A percentile compares a stretch with the other conserved stretches of the same genome.
Conservation (phyloP, 2,797 vertebrate genomes). For the Myripristis murdjan region DNA sequence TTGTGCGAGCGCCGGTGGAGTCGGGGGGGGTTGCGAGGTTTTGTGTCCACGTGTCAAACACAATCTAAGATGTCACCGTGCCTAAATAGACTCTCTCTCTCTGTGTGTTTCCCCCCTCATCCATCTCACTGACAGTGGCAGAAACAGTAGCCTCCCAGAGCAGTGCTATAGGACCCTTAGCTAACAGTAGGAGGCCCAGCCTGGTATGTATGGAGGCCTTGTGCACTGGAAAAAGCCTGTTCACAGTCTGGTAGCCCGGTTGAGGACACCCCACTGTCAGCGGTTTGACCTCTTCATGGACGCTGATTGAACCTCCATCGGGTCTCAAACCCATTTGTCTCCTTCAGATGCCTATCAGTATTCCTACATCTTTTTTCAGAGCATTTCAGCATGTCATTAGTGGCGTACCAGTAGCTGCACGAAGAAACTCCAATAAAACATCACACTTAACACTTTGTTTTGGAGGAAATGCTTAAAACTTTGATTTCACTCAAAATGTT, state of each 20-base stretch:
- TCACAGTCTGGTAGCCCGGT: constrained; percentile 47
- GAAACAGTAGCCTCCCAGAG: constrained; percentile 79
- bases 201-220: constrained; percentile 71
- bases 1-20: constrained; percentile 22
- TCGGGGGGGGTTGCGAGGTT: constrained; percentile 28
- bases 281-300: constrained; percentile 44
- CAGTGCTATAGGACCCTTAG: constrained; percentile 40
- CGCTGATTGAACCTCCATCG: constrained; percentile 21
- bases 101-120: constrained; percentile 68
- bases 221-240: constrained; percentile 56
- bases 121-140: constrained; percentile 78
- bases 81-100: constrained; percentile 48
- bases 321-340: constrained; percentile 61
- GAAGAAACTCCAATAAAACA: too few relatives aligned
- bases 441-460: too few relatives aligned
- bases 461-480: too few relatives aligned
- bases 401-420: too few relatives aligned
- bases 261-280: constrained; percentile 47
- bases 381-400: too few relatives aligned
- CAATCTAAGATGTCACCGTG: constrained; percentile 57
- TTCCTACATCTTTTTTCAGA: constrained; percentile 27
- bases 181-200: constrained; percentile 56
- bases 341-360: constrained; percentile 31
- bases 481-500: too few relatives aligned
- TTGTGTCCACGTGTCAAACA: constrained; percentile 58